Conservation (phyloP, 2,888 invertebrate species). For the Dolichopus griseipennis region DNA sequence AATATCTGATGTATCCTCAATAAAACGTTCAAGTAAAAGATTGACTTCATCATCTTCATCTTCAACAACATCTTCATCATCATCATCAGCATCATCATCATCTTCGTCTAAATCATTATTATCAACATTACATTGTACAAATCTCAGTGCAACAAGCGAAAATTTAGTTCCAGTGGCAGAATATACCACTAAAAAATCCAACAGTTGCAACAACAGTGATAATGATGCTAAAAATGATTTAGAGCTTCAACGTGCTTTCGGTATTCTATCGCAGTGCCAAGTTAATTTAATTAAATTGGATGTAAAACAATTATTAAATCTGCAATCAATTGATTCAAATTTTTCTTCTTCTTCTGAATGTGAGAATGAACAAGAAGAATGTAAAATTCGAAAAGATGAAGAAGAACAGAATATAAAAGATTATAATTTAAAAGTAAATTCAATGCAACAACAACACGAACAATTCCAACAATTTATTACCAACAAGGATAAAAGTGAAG, state of each 20-base stretch:
- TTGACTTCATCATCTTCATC: not conserved
- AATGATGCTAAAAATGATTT: not conserved
- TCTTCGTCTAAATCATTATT: not conserved
- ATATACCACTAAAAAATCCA: too few relatives aligned
- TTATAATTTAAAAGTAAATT: not conserved
- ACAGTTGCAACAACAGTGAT: not conserved
- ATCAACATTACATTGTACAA: not conserved
- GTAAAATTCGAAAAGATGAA: not conserved
- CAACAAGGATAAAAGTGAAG: not conserved
- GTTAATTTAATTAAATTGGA: conserved; percentile 4
- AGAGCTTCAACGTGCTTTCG: not conserved
- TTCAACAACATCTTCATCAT: not conserved
- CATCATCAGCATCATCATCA: not conserved
- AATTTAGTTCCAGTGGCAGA: too few relatives aligned
- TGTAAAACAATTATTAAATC: not conserved
- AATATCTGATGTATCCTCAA: not conserved
- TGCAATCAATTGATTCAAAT: not conserved
- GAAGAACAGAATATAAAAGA: not conserved
- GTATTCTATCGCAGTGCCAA: not conserved
- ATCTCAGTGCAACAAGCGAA: not conserved
- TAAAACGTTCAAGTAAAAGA: not conserved
- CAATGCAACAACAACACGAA: not conserved
- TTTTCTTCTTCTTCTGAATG: not conserved
- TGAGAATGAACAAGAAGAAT: not conserved
- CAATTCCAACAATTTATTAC: not conserved